Evolutionary conservation across 2,113 vertebrate species (phyloP).

Genomic region (Haemorhous mexicanus): DNA sequence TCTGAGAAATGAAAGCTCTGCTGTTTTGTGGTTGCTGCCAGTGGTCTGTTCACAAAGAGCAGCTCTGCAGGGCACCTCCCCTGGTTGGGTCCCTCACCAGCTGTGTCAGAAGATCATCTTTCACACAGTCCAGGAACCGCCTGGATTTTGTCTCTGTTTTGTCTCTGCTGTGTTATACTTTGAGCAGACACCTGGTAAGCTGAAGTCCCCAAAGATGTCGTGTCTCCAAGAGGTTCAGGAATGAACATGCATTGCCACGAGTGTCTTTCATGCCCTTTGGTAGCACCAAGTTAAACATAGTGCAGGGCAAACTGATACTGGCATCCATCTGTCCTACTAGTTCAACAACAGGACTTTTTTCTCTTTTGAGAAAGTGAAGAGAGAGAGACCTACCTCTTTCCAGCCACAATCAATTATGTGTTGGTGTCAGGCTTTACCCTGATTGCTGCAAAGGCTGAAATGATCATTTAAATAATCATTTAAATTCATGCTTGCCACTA

Average conservation of each 20-base stretch:
- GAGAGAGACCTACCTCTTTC: neutral
- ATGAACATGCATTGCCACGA: fast-evolving
- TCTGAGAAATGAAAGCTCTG: neutral
- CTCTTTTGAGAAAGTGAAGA: neutral
- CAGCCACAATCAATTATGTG: neutral
- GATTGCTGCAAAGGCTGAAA: neutral
- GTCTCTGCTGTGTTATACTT: neutral
- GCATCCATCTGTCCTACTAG: neutral
- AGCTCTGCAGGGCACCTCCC: neutral
- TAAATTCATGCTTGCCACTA: neutral
- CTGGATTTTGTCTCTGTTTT: neutral
- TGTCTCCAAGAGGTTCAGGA: neutral
- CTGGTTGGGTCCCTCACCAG: neutral
- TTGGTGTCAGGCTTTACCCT: neutral
- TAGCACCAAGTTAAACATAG: neutral
- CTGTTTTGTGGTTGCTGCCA: neutral
- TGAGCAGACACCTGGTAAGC: neutral
- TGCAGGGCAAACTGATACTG: neutral
- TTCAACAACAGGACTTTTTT: neutral
- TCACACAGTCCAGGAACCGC: neutral
- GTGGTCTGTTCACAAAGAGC: neutral
- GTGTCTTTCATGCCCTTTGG: neutral
- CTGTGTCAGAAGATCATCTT: neutral
- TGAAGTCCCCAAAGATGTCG: neutral
- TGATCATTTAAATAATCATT: neutral